Evolutionary conservation across 2,888 invertebrate genomes (phyloP).

Genomic region (Cecidostiba fungosa): DNA sequence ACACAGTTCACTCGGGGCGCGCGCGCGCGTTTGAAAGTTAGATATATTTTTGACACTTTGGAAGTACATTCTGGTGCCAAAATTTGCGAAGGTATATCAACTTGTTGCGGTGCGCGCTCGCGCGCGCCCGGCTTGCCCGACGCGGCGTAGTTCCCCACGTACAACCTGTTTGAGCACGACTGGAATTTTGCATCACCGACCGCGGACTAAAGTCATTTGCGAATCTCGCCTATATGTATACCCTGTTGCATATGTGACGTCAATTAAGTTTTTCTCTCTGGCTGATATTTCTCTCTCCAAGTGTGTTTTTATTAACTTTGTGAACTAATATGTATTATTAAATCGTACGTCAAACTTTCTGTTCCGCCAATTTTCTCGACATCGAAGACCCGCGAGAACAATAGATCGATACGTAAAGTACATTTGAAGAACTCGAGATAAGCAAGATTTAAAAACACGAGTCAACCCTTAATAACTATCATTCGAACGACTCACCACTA

Average conservation of each 20-base stretch:
- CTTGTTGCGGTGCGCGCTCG: slow-evolving; percentile 49
- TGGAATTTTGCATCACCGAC: slow-evolving; percentile 40
- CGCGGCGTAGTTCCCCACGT: background rate
- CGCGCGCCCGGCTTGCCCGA: background rate
- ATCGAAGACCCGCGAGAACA: background rate
- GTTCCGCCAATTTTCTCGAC: background rate
- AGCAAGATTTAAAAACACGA: background rate
- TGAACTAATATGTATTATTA: too few relatives aligned
- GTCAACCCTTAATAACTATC: background rate
- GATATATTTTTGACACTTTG: slow-evolving; percentile 57
- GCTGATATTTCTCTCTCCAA: background rate
- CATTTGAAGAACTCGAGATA: too few relatives aligned
- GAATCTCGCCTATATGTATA: slow-evolving; percentile 1
- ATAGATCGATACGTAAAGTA: background rate
- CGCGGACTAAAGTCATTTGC: slow-evolving; percentile 27
- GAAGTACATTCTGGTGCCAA: slow-evolving; percentile 57
- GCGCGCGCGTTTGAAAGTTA: slow-evolving; percentile 46
- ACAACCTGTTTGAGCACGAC: slow-evolving; percentile 59
- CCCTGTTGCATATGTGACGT: background rate
- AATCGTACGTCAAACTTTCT: background rate
- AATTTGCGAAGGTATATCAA: slow-evolving; percentile 59
- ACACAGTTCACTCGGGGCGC: slow-evolving; percentile 10
- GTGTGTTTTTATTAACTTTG: background rate
- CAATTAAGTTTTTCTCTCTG: background rate
- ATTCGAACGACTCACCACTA: background rate